phyloP scores from a whole-genome alignment of 2,797 vertebrate genomes.

The Mastacembelus armatus region DNA sequence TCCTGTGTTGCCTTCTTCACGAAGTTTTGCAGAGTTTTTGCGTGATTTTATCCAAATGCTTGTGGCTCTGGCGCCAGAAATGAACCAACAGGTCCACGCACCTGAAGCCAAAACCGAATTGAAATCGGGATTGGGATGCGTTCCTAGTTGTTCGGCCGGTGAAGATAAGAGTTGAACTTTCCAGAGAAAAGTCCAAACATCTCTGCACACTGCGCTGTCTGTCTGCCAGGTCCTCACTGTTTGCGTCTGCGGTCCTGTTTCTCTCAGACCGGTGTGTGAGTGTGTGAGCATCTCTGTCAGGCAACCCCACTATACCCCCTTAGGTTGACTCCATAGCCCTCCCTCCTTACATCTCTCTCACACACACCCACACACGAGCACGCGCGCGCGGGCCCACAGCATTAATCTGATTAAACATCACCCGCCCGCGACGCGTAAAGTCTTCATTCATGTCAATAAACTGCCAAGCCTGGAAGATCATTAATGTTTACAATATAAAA shows the following conservation, averaged over 20 bases:
- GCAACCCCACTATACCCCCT: conserved; percentile 58
- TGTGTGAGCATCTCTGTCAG: conserved; percentile 71
- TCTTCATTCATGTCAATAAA: conserved; percentile 42
- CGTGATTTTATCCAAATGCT: conserved; percentile 26
- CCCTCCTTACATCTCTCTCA: conserved; percentile 7
- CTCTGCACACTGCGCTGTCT: conserved; percentile 8
- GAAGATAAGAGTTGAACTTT: background rate
- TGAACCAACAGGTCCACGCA: conserved; percentile 43
- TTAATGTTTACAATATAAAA: background rate
- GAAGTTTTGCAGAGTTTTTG: background rate
- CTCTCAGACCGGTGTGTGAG: conserved; percentile 22
- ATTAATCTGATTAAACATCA: conserved; percentile 72
- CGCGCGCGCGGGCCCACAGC: conserved; percentile 19
- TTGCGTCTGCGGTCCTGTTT: conserved; percentile 9
- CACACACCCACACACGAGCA: conserved; percentile 10
- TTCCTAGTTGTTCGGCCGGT: background rate
- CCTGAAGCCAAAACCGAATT: conserved; percentile 3
- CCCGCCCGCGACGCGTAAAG: conserved; percentile 48
- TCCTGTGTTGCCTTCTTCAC: background rate
- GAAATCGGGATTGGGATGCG: background rate
- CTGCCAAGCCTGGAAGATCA: conserved; percentile 10
- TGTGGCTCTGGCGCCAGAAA: background rate
- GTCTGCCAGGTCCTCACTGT: conserved; percentile 12
- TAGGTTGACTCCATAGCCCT: conserved; percentile 49
- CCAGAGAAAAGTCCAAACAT: conserved; percentile 13